A percentile compares a stretch with the other conserved stretches of the same genome.
Evolutionary conservation across 2,113 vertebrate genomes (phyloP).

Genomic region (Ceratotherium simum): DNA sequence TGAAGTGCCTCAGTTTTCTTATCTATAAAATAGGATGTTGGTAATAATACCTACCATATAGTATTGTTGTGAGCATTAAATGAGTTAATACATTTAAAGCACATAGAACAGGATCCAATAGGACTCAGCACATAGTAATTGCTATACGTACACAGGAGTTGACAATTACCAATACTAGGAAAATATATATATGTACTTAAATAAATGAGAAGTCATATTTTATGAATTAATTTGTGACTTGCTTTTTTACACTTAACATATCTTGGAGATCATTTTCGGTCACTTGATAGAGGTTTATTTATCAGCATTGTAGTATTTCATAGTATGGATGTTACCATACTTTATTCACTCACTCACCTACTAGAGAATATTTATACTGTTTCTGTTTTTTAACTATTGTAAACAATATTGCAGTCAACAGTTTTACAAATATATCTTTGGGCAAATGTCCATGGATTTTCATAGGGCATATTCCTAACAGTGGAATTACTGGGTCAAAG

Average conservation of each 20-base stretch:
- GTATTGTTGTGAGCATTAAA: background rate
- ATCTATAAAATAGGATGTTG: background rate
- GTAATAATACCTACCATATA: background rate
- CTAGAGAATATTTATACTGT: background rate
- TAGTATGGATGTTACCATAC: background rate
- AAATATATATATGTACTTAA: background rate
- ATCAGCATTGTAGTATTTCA: background rate
- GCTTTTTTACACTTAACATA: background rate
- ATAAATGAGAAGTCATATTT: slow-evolving; percentile 45
- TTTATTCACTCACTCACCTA: background rate
- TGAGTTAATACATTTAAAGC: slow-evolving; percentile 46
- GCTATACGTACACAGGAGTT: background rate
- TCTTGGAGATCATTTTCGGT: background rate
- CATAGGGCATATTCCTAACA: background rate
- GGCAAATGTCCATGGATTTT: background rate
- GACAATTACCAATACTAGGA: background rate
- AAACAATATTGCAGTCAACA: background rate
- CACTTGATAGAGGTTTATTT: background rate
- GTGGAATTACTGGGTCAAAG: background rate
- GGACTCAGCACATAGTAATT: background rate
- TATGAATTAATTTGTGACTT: slow-evolving; percentile 10
- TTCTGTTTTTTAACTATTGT: background rate
- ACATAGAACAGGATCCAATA: background rate
- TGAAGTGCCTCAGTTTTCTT: background rate
- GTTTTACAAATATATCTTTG: background rate